phyloP scores from a whole-genome alignment of 30 jellyfish, hydroid and myxozoan genomes.

The Chrysaora quinquecirrha region DNA sequence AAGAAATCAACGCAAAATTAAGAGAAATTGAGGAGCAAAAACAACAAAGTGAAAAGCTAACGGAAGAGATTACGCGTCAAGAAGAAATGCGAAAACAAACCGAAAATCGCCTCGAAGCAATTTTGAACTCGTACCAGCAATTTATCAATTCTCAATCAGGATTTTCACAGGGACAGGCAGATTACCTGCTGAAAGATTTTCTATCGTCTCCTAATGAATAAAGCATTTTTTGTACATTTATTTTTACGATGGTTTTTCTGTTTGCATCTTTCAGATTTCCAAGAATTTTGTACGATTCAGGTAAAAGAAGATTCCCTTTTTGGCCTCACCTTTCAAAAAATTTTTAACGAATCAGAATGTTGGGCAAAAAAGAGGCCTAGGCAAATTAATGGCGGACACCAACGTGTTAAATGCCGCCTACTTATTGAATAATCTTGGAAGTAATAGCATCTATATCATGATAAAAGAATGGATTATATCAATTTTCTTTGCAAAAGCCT shows the following conservation, averaged over 20 bases:
- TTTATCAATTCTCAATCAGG: constrained; percentile 66
- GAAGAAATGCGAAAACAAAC: constrained; percentile 17
- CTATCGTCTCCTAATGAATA: no score
- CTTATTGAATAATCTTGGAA: no score
- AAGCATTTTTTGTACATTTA: no score
- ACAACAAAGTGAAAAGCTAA: constrained; percentile 1
- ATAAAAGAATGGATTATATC: constrained; percentile 11
- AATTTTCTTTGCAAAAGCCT: constrained; percentile 58
- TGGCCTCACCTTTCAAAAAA: no score
- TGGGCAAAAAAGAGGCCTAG: not conserved
- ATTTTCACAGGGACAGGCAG: constrained; percentile 52
- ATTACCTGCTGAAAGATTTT: constrained; percentile 30
- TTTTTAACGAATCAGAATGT: no score
- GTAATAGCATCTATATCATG: no score
- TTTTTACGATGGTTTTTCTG: no score
- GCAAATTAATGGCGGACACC: no score
- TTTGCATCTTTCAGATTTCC: no score
- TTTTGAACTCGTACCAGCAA: constrained; percentile 20
- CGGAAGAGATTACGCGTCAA: constrained; percentile 1
- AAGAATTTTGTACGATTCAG: no score
- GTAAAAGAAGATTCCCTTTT: no score
- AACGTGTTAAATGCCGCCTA: no score
- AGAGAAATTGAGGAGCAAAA: constrained; percentile 9
- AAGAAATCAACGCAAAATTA: constrained; percentile 1
- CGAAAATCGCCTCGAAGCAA: constrained; percentile 16